Evolutionary conservation across 2,113 vertebrate species (phyloP).

Genomic region (Meriones unguiculatus): DNA sequence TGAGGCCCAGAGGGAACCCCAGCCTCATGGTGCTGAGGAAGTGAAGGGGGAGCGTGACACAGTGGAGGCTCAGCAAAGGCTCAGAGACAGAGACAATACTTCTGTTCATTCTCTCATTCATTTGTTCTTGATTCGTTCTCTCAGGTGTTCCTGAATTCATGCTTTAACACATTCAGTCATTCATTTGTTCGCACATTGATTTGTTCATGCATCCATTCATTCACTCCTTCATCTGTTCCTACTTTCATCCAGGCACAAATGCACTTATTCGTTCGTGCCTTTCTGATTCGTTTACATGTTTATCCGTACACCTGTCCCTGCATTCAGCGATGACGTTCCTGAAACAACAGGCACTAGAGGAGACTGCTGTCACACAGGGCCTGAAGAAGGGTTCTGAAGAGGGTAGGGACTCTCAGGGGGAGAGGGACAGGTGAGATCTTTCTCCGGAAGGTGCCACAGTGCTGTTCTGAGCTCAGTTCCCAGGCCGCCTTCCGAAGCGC

Average conservation of each 20-base stretch:
- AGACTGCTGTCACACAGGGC: fast-evolving
- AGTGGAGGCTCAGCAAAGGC: not conserved
- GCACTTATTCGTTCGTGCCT: not conserved
- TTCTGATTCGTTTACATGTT: not conserved
- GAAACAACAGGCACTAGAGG: not conserved
- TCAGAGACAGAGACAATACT: not conserved
- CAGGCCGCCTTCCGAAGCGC: not conserved
- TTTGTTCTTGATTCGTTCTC: fast-evolving
- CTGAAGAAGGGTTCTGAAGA: not conserved
- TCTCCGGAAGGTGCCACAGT: not conserved
- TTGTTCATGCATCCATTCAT: not conserved
- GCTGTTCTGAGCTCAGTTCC: not conserved
- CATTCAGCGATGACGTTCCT: fast-evolving
- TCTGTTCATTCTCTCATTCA: not conserved
- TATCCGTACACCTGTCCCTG: not conserved
- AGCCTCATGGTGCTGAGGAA: not conserved
- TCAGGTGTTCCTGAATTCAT: not conserved
- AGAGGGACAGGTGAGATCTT: not conserved
- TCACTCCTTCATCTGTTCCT: fast-evolving
- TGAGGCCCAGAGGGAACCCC: not conserved
- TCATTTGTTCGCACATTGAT: too few species aligned
- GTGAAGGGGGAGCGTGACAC: not conserved
- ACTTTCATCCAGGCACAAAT: not conserved
- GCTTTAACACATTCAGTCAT: too few species aligned
- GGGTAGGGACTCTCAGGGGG: not conserved